Evolutionary conservation across 2,113 vertebrate species (phyloP).

Genomic region (Lepisosteus osseus): DNA sequence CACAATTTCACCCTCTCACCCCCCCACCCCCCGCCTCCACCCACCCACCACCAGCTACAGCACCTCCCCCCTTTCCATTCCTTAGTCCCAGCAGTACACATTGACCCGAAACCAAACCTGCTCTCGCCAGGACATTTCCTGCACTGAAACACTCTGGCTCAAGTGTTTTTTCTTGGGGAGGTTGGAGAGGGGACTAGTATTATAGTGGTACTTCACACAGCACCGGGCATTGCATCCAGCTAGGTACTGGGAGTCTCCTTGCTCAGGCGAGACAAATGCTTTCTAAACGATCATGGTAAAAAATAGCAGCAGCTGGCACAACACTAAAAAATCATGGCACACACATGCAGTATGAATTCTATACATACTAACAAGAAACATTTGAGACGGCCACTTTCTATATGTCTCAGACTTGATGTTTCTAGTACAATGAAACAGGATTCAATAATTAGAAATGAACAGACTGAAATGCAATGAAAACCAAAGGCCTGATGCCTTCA

Average conservation of each 20-base stretch:
- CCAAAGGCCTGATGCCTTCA: too few relatives aligned
- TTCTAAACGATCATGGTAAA: too few relatives aligned
- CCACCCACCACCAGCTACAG: constrained; percentile 14
- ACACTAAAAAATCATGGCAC: background rate
- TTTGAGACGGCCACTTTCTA: too few relatives aligned
- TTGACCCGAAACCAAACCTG: constrained; percentile 96
- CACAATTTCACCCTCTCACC: constrained; percentile 41
- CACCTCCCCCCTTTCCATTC: constrained; percentile 39
- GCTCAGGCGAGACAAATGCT: too few relatives aligned
- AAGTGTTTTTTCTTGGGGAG: constrained; percentile 93
- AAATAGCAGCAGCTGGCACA: too few relatives aligned
- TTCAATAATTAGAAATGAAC: too few relatives aligned
- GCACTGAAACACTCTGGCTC: constrained; percentile 98
- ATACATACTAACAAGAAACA: too few relatives aligned
- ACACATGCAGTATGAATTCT: constrained; percentile 7
- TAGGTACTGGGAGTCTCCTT: constrained; percentile 10
- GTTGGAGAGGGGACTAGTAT: constrained; percentile 43
- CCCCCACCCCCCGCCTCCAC: constrained; percentile 56
- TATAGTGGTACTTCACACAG: constrained; percentile 65
- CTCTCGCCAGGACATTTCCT: constrained; percentile 97
- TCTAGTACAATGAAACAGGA: too few relatives aligned
- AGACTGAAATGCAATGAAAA: too few relatives aligned
- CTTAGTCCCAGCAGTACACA: constrained; percentile 81
- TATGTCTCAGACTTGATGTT: too few relatives aligned
- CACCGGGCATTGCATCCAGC: constrained; percentile 67